Evolutionary conservation across 2,797 vertebrate genomes (phyloP).

Genomic region (Pipistrellus pipistrellus): DNA sequence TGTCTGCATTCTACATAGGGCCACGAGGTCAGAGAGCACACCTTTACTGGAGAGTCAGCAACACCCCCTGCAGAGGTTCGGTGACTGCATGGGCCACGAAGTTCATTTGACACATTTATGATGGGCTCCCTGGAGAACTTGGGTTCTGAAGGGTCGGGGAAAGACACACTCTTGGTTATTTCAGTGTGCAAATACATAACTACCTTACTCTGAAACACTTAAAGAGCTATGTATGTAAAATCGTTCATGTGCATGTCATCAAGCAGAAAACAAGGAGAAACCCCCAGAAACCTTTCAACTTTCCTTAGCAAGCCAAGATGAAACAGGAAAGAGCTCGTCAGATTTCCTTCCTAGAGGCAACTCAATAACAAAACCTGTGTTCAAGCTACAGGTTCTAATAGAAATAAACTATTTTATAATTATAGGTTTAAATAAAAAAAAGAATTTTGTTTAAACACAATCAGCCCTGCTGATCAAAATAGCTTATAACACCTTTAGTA

Average conservation of each 20-base stretch:
- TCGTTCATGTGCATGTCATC: not conserved
- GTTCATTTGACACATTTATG: no score
- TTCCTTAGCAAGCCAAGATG: not conserved
- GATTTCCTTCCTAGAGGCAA: not conserved
- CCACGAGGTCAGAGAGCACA: not conserved
- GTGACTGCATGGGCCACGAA: not conserved
- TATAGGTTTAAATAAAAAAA: not conserved
- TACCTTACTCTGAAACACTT: not conserved
- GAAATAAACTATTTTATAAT: not conserved
- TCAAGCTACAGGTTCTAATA: not conserved
- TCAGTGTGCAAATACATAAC: not conserved
- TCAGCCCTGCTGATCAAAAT: not conserved
- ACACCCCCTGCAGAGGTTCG: not conserved
- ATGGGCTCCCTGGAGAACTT: not conserved
- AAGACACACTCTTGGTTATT: not conserved
- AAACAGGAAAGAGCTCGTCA: not conserved
- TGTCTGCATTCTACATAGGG: not conserved
- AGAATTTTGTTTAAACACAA: not conserved
- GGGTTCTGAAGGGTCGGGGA: no score
- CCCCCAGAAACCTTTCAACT: not conserved
- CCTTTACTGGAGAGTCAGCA: not conserved
- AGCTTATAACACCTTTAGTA: constrained; percentile 28
- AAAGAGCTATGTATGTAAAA: not conserved
- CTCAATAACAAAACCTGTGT: not conserved
- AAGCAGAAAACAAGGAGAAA: not conserved